Base-by-base conservation (phyloP, 1,140 invertebrate genomes). In the Ylistrum balloti region DNA sequence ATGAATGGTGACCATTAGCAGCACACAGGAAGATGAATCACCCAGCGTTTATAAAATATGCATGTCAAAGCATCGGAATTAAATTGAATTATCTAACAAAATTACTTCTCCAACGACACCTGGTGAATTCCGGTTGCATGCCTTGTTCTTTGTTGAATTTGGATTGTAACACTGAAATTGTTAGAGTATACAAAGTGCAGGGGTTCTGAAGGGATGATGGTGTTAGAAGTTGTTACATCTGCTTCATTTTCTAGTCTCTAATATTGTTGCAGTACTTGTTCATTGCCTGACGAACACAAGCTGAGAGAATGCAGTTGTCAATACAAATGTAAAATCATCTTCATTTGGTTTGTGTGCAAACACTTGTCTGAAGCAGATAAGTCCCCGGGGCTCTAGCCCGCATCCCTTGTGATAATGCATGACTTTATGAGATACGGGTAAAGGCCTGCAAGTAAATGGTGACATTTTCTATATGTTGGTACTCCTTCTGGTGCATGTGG, bases 321-420 rank as follows among this genome's bases (percentile, higher is more conserved):
- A 74, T n/a, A 74, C 13, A 11, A 74, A 74, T 74, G 56, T 17
- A 74, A 74, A 74, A 74, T 28, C 56, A 74, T 74, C 56, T 74
- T 74, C 56, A 74, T 74, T 74, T 74, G n/a, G n/a, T 22, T 74
- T 74, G 5, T 22, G 56, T 74, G 56, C 56, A 74, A 74, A 74
- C 56, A 74, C 56, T 74, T 74, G 56, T 74, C 56, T 74, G 56
- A 74, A n/a, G 56, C 56, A 74, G 56, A 74, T 74, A 22, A 74
- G 22, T 74, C 56, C 56, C 56, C 13, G 17, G 56, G 56, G n/a
- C 56, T 74, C 5, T n/a, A 5, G 56, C 56, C 56, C 56, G 56
- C 56, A 28, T 74, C 56, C 17, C 56, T 74, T n/a, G 56, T 74
- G 56, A 28, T 74, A n/a, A 74, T n/a, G 28, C 56, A 28, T 74